Conservation (phyloP, 2,888 invertebrate genomes). For the Cephalotes varians region DNA sequence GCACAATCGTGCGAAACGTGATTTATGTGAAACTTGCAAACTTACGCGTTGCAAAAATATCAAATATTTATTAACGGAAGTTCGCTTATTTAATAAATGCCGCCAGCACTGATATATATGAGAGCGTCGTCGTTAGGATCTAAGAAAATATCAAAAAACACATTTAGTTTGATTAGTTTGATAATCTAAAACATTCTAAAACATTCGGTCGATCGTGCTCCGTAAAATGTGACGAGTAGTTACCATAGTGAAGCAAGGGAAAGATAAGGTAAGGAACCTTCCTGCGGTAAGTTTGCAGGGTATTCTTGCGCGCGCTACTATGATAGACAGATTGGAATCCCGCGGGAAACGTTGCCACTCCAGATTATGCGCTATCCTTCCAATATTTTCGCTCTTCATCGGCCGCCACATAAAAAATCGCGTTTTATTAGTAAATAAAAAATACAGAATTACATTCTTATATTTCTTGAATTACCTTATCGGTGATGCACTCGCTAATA, state of each 20-base stretch:
- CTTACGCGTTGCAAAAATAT: too few relatives aligned
- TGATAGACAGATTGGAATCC: constrained; percentile 53
- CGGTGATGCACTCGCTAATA: constrained; percentile 61
- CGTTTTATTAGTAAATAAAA: not conserved
- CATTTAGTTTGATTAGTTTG: too few relatives aligned
- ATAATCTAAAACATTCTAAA: too few relatives aligned
- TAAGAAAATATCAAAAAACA: too few relatives aligned
- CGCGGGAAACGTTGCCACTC: constrained; percentile 57
- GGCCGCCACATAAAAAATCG: not conserved
- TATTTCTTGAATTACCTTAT: constrained; percentile 52
- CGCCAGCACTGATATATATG: too few relatives aligned
- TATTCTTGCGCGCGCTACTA: constrained; percentile 52
- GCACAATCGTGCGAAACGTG: too few relatives aligned
- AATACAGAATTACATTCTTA: not conserved
- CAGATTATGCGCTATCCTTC: constrained; percentile 54
- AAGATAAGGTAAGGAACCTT: constrained; percentile 61
- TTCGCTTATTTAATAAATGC: too few relatives aligned
- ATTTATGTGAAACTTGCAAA: too few relatives aligned
- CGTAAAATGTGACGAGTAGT: constrained; percentile 20
- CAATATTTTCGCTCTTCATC: constrained; percentile 61
- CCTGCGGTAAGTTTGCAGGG: constrained; percentile 66
- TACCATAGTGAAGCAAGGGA: constrained; percentile 66
- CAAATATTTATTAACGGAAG: too few relatives aligned
- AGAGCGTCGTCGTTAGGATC: too few relatives aligned
- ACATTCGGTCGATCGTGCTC: too few relatives aligned